Percentiles rank a stretch among this genome's conserved stretches.
phyloP scores from a whole-genome alignment of 23 tunicate genomes.

The Halocynthia aurantium region DNA sequence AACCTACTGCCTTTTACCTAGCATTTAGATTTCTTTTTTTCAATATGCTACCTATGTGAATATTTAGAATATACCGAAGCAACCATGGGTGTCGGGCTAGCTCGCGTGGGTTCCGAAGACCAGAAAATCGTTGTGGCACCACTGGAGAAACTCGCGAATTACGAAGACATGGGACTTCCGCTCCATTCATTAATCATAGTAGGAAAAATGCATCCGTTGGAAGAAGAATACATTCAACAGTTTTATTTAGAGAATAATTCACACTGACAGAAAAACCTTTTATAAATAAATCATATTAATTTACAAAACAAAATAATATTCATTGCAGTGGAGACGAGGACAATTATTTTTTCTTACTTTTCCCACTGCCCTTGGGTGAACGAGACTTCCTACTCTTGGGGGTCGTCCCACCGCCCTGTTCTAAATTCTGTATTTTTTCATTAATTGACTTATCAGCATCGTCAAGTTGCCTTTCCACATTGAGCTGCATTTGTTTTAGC shows the following conservation, averaged over 20 bases:
- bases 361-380: slow-evolving; percentile 72
- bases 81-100: slow-evolving; percentile 71
- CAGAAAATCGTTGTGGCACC: slow-evolving; percentile 85
- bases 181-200: slow-evolving; percentile 86
- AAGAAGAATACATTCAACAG: slow-evolving; percentile 78
- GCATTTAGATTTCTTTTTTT: background rate
- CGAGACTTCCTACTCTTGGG: slow-evolving; percentile 43
- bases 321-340: background rate
- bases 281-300: background rate
- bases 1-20: background rate
- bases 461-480: slow-evolving; percentile 71
- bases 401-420: slow-evolving; percentile 34
- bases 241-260: slow-evolving; percentile 20
- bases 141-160: slow-evolving; percentile 34
- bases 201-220: slow-evolving; percentile 94
- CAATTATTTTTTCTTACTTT: slow-evolving; percentile 49
- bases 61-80: slow-evolving; percentile 43
- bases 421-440: slow-evolving; percentile 57
- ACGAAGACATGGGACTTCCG: slow-evolving; percentile 66
- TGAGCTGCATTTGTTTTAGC: slow-evolving; percentile 59
- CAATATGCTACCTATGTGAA: background rate
- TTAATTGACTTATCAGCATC: slow-evolving; percentile 67
- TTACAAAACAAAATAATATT: background rate
- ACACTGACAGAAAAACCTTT: background rate
- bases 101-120: slow-evolving; percentile 82